phyloP scores from a whole-genome alignment of 1,140 invertebrate genomes.

The Brachionus angularis region DNA sequence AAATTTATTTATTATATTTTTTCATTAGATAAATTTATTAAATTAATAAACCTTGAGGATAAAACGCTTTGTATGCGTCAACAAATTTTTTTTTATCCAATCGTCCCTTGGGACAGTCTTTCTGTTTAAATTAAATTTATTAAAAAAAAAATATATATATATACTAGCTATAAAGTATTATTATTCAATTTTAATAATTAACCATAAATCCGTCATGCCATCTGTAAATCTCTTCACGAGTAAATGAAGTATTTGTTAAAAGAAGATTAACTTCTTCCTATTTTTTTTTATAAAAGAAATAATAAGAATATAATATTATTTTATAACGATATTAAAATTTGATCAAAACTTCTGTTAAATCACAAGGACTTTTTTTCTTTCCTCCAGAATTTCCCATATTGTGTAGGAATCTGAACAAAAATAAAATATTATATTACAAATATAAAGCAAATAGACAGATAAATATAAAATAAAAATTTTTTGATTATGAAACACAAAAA shows the following conservation, averaged over 20 bases:
- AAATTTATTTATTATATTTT: not conserved
- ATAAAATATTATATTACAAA: not conserved
- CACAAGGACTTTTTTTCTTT: not conserved
- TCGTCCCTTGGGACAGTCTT: constrained; percentile 43
- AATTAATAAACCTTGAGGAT: constrained; percentile 26
- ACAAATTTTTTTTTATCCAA: constrained; percentile 44
- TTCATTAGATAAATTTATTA: not conserved
- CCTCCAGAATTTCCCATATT: not conserved
- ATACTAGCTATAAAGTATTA: not conserved
- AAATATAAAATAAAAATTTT: too few relatives aligned
- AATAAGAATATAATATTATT: not conserved
- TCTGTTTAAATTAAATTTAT: not conserved
- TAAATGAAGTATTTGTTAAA: constrained; percentile 38
- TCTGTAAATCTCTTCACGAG: constrained; percentile 14
- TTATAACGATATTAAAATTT: not conserved
- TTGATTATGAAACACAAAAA: too few relatives aligned
- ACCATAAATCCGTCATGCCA: constrained; percentile 43
- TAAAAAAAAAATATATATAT: not conserved
- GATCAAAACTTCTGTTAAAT: not conserved
- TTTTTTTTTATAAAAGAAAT: not conserved
- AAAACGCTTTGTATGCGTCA: constrained; percentile 34
- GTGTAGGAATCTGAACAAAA: not conserved
- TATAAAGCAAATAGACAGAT: not conserved
- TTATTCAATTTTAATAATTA: not conserved
- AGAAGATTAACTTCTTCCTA: constrained; percentile 35